Percentiles rank a stretch among this genome's conserved stretches.
These are phyloP conservation scores for Rhinopomastus cyanomelas DNA, from an alignment of 2,113 vertebrate genomes.

Conservation along the genomic window DNA sequence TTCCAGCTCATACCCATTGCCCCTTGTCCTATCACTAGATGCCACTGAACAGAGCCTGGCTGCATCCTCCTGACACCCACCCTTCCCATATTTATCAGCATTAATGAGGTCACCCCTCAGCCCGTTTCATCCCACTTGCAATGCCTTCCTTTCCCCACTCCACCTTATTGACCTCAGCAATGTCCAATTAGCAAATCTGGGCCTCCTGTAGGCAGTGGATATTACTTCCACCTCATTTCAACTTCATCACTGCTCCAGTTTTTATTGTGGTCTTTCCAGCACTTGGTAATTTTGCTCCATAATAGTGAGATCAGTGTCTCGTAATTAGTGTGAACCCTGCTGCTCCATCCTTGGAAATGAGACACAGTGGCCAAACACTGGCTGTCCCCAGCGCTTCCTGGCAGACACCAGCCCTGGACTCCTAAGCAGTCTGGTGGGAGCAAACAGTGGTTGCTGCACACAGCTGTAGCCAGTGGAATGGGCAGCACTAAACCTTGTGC, in stretches of 20 bases:
- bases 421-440: not conserved
- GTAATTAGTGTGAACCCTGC: not conserved
- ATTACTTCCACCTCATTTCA: constrained; percentile 13
- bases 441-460: not conserved
- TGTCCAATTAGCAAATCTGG: not conserved
- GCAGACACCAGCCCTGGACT: not conserved
- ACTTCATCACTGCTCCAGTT: not conserved
- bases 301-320: not conserved
- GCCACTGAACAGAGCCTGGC: no score
- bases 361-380: accelerated
- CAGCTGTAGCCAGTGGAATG: not conserved
- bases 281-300: not conserved
- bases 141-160: not conserved
- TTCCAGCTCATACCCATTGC: no score
- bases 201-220: not conserved
- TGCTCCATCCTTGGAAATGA: not conserved
- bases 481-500: not conserved
- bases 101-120: no score
- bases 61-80: no score
- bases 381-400: not conserved
- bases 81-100: no score
- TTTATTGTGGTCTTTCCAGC: not conserved
- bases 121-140: accelerated
- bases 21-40: no score
- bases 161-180: not conserved